Base-by-base conservation (phyloP, 2,888 invertebrate species). In the Tethea ocularis region DNA sequence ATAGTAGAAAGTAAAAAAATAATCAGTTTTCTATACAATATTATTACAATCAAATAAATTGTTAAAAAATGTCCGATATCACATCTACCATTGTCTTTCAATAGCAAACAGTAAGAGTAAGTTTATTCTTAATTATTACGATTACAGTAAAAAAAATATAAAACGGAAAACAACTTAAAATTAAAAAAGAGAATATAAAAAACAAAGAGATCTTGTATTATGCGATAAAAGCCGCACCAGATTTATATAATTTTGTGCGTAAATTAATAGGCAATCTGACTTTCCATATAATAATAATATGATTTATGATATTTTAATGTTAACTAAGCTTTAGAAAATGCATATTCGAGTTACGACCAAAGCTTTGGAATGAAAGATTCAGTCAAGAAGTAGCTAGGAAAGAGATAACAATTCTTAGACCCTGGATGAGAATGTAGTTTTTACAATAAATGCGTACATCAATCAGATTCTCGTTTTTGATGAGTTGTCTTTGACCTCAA, bases 401-500 rank as follows among this genome's bases (percentile, higher is more conserved):
- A 57, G 41, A 57, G 29, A 29, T 51, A 61, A 23, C 51, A 51
- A 36, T 61, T 51, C 52, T 65, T 60, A 51, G 58, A 60, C 58
- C 63, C 20, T 36, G 36, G 62, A 53, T 51, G 57, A 66, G 61
- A 58, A 23, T 26, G 56, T 26, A 10, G 54, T 61, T 38, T 62
- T 60, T 62, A 61, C 57, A 61, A 61, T 61, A 51, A 57, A 51
- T 57, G 59, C 57, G 55, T 53, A 52, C 66, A 51, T 54, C 36
- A 58, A 74, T 89, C 87, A 95, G 69, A 95, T 95, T 78, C 94
- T 88, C 52, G 94, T 93, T 71, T 93, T 94, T 8, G 94, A 94
- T 5, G 94, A 91, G 61, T 95, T 95, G 36, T 94, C 91, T 81
- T 96, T 97, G 0, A 96, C 95, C 78, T 97, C 96, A 83, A 99